Base-by-base conservation (phyloP, 1,140 invertebrate genomes). In the Ceratitis capitata region DNA sequence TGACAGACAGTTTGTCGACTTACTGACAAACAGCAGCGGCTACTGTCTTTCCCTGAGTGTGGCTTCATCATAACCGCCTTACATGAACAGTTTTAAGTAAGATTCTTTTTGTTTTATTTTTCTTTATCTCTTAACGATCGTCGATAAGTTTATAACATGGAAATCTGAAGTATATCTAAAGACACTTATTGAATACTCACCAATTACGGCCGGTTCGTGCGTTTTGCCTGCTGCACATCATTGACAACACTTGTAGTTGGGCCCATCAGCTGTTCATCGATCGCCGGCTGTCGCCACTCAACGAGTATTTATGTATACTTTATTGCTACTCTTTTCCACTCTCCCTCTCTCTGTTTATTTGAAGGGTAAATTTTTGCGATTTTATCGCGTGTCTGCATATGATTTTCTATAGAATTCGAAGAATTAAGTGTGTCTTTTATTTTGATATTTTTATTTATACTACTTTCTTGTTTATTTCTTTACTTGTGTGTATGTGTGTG, bases 1-100 rank as follows among this genome's bases (percentile, higher is more conserved):
- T 69, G 64, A 69, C 64, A 69, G 64, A 69, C 64, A 69, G 35
- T 35, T n/a, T 69, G 64, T 69, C 64, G 64, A 69, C 64, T 69
- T 35, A 35, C 35, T 69, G 64, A 69, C 51, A 56, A 69, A 39
- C 64, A 69, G 26, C 64, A 35, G 64, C 35, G 64, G 64, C 64
- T 69, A 69, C 64, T 69, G 64, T 69, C 64, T 69, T 39, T 29
- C n/a, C n/a, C 9, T 29, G 29, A 69, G 61, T 35, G 35, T 35
- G 29, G 64, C 35, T 69, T 69, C 64, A 69, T 14, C 19, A 32
- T 69, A 29, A 69, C 16, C 26, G 32, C 19, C 51, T 56, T 23
- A 56, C 23, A 56, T 6, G 51, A 19, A 23, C 49, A 35, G 5
- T 32, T 69, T 26, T 69, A 1, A 35, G 35, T 69, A 35, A 23